Conservation (phyloP, 1,140 invertebrate genomes). For the Drosophila azteca region DNA sequence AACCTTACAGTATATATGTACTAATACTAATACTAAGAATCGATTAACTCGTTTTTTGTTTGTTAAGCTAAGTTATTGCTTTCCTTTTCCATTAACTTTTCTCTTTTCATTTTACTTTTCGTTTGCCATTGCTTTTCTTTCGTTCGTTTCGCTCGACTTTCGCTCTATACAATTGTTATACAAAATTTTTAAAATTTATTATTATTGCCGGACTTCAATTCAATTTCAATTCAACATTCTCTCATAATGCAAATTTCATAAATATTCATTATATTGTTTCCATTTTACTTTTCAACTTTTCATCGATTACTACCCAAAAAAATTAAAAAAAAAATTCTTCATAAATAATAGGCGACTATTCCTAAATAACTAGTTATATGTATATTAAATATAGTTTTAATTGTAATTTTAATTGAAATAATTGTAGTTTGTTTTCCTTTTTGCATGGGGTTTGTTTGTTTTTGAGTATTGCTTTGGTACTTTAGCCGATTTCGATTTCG, state of each 20-base stretch:
- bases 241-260: conserved; percentile 51
- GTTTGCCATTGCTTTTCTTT: conserved; percentile 36
- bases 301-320: conserved; percentile 23
- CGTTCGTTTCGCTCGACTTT: conserved; percentile 24
- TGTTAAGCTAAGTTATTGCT: conserved; percentile 75
- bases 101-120: conserved; percentile 40
- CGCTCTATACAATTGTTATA: conserved; percentile 72
- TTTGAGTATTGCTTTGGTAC: conserved; percentile 84
- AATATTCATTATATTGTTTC: conserved; percentile 43
- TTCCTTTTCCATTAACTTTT: conserved; percentile 45
- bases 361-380: conserved; percentile 58
- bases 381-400: conserved; percentile 49
- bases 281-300: conserved; percentile 15
- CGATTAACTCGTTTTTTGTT: conserved; percentile 59
- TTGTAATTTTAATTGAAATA: conserved; percentile 75
- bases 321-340: conserved; percentile 38
- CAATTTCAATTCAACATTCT: conserved; percentile 54
- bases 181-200: conserved; percentile 79
- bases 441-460: conserved; percentile 50
- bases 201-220: conserved; percentile 77
- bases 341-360: conserved; percentile 63
- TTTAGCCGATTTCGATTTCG: conserved; percentile 81
- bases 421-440: conserved; percentile 56
- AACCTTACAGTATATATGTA: conserved; percentile 65
- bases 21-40: conserved; percentile 72